A percentile compares a stretch with the other conserved stretches of the same genome.
phyloP scores from a whole-genome alignment of 2,113 vertebrate genomes.

The Onychorhynchus coronatus region DNA sequence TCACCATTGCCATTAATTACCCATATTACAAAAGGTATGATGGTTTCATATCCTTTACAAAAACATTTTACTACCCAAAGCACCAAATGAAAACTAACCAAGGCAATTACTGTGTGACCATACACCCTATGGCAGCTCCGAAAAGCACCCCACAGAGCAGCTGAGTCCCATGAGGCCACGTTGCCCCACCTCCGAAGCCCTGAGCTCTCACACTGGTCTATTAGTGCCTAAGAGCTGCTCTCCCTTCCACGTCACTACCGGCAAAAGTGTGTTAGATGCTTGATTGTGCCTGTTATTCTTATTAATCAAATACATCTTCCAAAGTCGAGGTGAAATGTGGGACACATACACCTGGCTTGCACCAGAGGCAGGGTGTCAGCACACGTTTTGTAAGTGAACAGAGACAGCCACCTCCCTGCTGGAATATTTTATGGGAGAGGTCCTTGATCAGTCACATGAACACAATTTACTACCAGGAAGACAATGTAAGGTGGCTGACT shows the following conservation, averaged over 20 bases:
- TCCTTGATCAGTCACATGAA: not conserved
- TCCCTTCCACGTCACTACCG: not conserved
- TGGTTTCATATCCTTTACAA: not conserved
- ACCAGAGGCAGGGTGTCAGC: rapidly evolving
- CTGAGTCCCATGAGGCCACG: not conserved
- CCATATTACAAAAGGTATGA: not conserved
- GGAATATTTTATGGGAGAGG: not conserved
- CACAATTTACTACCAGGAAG: not conserved
- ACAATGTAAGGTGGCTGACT: not conserved
- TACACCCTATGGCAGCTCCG: not conserved
- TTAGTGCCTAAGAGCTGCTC: not conserved
- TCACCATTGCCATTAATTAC: not conserved
- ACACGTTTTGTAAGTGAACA: not conserved
- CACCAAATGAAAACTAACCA: not conserved
- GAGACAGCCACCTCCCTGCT: not conserved
- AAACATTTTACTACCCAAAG: not conserved
- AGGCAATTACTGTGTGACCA: not conserved
- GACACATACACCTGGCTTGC: not conserved
- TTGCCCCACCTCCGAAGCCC: not conserved
- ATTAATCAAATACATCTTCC: not conserved
- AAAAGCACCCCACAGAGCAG: not conserved
- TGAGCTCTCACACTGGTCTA: not conserved
- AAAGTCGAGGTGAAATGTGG: not conserved
- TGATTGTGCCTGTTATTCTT: rapidly evolving
- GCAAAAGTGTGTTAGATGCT: not conserved